Conservation (phyloP, 2,113 vertebrate species). For the Corvus moneduloides region DNA sequence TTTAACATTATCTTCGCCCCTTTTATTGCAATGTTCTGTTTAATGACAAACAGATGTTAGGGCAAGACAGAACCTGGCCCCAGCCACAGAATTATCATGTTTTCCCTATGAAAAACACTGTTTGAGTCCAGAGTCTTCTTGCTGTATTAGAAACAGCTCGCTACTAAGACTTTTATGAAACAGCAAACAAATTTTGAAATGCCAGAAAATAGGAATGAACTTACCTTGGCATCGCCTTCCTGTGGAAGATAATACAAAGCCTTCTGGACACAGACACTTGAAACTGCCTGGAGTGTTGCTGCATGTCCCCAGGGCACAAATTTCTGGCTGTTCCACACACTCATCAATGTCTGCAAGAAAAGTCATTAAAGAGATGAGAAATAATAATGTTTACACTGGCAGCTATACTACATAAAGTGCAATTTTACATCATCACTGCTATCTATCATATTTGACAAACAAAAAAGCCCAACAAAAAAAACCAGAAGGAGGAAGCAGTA, state of each 20-base stretch:
- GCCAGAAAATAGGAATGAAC: slow-evolving; percentile 4
- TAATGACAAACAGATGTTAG: slow-evolving; percentile 53
- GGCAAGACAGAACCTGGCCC: slow-evolving; percentile 25
- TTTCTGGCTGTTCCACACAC: slow-evolving; percentile 86
- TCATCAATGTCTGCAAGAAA: slow-evolving; percentile 90
- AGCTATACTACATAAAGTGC: neutral
- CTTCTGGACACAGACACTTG: slow-evolving; percentile 88
- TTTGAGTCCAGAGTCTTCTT: neutral
- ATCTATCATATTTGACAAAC: neutral
- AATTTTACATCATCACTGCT: neutral
- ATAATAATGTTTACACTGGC: neutral
- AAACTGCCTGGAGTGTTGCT: slow-evolving; percentile 93
- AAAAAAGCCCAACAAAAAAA: neutral
- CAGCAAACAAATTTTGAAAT: slow-evolving; percentile 11
- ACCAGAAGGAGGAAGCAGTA: neutral
- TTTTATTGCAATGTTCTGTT: neutral
- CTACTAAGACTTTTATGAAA: slow-evolving; percentile 5
- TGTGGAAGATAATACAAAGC: slow-evolving; percentile 87
- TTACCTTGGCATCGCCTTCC: slow-evolving; percentile 93
- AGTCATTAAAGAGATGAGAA: neutral
- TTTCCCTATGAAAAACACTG: slow-evolving; percentile 42
- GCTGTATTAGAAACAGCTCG: slow-evolving; percentile 23
- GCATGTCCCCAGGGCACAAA: slow-evolving; percentile 90
- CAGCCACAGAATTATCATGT: neutral
- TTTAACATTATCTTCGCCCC: neutral